Conservation (phyloP, 2,888 invertebrate species). For the Monopis laevigella region DNA sequence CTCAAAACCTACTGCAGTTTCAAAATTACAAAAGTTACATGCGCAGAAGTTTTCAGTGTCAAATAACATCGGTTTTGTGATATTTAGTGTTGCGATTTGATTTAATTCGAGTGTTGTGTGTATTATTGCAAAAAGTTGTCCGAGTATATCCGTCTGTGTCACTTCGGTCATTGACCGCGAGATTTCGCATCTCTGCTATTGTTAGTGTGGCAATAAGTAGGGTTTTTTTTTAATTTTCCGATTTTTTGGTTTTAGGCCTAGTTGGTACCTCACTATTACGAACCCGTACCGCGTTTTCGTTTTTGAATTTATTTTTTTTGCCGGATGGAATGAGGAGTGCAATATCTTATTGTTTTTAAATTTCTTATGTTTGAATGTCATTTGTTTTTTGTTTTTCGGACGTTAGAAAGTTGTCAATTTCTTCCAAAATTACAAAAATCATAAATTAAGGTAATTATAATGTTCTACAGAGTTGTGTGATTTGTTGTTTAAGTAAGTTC, state of each 20-base stretch:
- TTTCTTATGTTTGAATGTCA: slow-evolving; percentile 67
- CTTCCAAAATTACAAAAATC: slow-evolving; percentile 68
- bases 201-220: slow-evolving; percentile 31
- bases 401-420: slow-evolving; percentile 62
- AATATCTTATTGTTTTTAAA: slow-evolving; percentile 63
- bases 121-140: slow-evolving; percentile 33
- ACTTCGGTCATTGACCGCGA: slow-evolving; percentile 67
- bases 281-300: slow-evolving; percentile 56
- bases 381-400: slow-evolving; percentile 69
- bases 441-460: slow-evolving; percentile 59
- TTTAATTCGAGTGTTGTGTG: slow-evolving; percentile 48
- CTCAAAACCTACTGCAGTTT: slow-evolving; percentile 68
- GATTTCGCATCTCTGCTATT: slow-evolving; percentile 56
- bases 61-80: slow-evolving; percentile 37
- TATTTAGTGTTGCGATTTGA: slow-evolving; percentile 53
- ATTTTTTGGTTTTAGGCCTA: slow-evolving; percentile 52
- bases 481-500: slow-evolving; percentile 1
- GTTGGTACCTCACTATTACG: slow-evolving; percentile 55
- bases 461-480: not conserved
- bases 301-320: slow-evolving; percentile 58
- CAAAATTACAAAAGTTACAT: slow-evolving; percentile 59
- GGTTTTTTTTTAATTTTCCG: slow-evolving; percentile 37
- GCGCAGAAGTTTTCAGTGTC: slow-evolving; percentile 60
- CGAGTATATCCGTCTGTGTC: slow-evolving; percentile 56
- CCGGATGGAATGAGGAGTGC: slow-evolving; percentile 66